Conservation (phyloP, 1,140 invertebrate genomes). For the Bombus impatiens region DNA sequence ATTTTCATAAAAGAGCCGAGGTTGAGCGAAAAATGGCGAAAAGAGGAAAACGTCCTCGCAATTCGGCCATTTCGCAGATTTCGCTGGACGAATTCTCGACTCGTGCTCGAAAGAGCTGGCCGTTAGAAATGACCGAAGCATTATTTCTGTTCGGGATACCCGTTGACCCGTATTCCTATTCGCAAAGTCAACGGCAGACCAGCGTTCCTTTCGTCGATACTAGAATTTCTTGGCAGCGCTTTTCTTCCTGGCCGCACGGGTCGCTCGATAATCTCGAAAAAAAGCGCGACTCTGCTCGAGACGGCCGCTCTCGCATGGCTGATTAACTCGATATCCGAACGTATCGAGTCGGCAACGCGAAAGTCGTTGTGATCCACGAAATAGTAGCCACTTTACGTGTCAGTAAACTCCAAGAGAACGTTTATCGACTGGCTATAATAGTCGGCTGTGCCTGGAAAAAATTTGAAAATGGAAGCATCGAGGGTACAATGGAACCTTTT, state of each 20-base stretch:
- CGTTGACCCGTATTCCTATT: constrained; percentile 57
- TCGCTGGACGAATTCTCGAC: not conserved
- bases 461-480: not conserved
- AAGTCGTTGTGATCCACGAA: constrained; percentile 8
- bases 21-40: not conserved
- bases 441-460: not conserved
- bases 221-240: constrained; percentile 35
- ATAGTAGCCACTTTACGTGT: constrained; percentile 10
- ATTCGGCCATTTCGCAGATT: not conserved
- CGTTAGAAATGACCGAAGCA: constrained; percentile 30
- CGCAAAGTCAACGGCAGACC: constrained; percentile 57
- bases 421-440: not conserved
- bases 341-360: constrained; percentile 15
- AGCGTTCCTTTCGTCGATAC: constrained; percentile 45
- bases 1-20: not conserved
- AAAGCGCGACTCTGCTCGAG: constrained; percentile 37
- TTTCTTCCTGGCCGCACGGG: constrained; percentile 20
- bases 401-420: constrained; percentile 9
- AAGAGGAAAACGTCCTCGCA: not conserved
- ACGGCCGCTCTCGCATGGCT: constrained; percentile 56
- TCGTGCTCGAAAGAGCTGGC: not conserved
- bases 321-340: constrained; percentile 57
- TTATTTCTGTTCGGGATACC: constrained; percentile 54
- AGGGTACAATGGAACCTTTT: no score
- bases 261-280: constrained; percentile 36